Percentiles rank a stretch among this genome's conserved stretches.
These are phyloP conservation scores for Myotis pilosus DNA, from an alignment of 2,797 vertebrate genomes.

Conservation along the genomic window DNA sequence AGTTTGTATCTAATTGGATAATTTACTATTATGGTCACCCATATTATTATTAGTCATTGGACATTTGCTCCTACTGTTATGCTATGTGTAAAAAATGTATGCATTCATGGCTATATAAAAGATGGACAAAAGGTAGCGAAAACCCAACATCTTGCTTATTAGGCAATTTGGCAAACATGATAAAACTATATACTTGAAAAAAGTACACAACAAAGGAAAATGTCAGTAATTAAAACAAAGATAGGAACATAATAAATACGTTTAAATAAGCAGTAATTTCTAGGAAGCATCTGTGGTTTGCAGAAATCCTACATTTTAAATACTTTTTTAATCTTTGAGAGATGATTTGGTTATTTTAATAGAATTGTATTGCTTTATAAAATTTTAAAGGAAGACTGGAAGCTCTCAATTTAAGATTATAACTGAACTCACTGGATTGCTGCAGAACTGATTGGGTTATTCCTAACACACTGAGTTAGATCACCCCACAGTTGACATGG, in stretches of 20 bases:
- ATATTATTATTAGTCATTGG: slow-evolving; percentile 14
- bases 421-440: neutral
- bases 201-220: neutral
- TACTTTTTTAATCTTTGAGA: slow-evolving; percentile 24
- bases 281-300: neutral
- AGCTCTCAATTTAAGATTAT: neutral
- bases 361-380: neutral
- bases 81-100: neutral
- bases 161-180: slow-evolving; percentile 37
- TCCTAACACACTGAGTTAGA: neutral
- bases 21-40: neutral
- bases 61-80: neutral
- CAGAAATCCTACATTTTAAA: slow-evolving; percentile 26
- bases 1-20: neutral
- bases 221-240: slow-evolving; percentile 16
- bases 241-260: neutral
- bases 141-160: slow-evolving; percentile 20
- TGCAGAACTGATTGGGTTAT: neutral
- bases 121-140: neutral
- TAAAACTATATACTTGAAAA: neutral
- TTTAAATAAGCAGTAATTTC: slow-evolving; percentile 40
- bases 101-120: neutral
- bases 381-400: slow-evolving; percentile 1
- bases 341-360: neutral
- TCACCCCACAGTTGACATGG: neutral